Evolutionary conservation across 1,140 invertebrate species (phyloP), one percentile per base, ranked within the genome.

Genomic region (Magallana ariakensis): DNA sequence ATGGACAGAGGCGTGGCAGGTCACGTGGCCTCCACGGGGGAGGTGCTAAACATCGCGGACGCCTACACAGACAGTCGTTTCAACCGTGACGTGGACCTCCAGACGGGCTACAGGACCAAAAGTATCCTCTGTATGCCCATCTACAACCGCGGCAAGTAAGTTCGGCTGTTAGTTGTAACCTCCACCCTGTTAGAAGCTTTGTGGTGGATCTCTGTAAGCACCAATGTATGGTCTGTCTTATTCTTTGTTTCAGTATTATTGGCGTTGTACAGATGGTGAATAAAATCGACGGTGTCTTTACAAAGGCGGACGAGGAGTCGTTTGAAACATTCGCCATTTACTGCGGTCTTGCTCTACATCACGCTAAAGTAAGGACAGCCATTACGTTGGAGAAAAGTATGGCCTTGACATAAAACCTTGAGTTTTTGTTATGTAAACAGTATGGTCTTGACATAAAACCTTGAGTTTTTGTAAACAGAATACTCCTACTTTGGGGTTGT

Each of bases 1-100:
- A 99, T 99, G 92, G 98, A 99, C 94, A 97, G 99, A 90, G 99
- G 98, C 22, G 98, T 99, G 89, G 99, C 98, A 11, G 98, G 98
- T 75, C 97, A 98, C 94, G 98, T 99, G 26, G 98, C 98, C 55
- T 97, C 98, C n/a, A 99, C 98, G 46, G 98, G 98, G 87, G 97
- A 99, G 96, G 97, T 98, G 3, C 95, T 98, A 89, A 96, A 97
- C 93, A 97, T 97, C 70, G 95, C 96, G 33, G 97, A 98, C 95
- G 98, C 98, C 15, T 99, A 99, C 92, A 96, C 97, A 85, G 98
- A 99, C 94, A 95, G 96, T 53, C 96, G 98, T 87, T 99, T 99
- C 95, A 99, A 99, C 95, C 96, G 92, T 83, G 92, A 93, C 75
- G 92, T 94, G 22, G 93, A 94, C 84, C 90, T 93, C 19, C 92